Percentiles rank a stretch among this genome's conserved stretches.
Conservation (phyloP, 2,113 vertebrate genomes). For the Maccullochella peelii region DNA sequence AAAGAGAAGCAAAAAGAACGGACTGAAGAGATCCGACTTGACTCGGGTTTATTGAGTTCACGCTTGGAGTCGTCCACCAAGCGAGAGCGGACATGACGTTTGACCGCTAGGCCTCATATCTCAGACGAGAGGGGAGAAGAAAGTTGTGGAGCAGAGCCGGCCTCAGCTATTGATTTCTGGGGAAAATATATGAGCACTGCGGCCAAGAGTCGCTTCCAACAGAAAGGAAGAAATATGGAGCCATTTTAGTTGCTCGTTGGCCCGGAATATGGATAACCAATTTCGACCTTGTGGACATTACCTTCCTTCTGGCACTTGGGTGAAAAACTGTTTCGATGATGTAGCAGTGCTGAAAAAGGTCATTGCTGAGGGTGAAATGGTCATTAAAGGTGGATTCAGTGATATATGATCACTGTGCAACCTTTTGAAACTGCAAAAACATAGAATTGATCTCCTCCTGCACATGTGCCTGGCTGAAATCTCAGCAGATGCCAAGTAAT, state of each 20-base stretch:
- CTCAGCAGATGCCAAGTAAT: neutral
- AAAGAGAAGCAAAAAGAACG: neutral
- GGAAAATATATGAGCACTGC: neutral
- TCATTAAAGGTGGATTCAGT: neutral
- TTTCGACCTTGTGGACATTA: slow-evolving; percentile 19
- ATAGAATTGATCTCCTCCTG: neutral
- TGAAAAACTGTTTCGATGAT: slow-evolving; percentile 9
- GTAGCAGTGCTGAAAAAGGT: slow-evolving; percentile 1
- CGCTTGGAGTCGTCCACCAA: neutral
- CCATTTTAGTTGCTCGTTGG: neutral
- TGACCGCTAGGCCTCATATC: slow-evolving; percentile 26
- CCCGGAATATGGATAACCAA: slow-evolving; percentile 10
- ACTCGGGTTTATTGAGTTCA: slow-evolving; percentile 47
- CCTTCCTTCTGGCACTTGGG: neutral
- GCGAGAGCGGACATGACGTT: slow-evolving; percentile 43
- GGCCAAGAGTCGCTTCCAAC: neutral
- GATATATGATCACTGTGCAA: neutral
- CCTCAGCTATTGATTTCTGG: slow-evolving; percentile 42
- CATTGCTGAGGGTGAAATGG: neutral
- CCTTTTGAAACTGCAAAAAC: neutral
- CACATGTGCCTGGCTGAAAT: neutral
- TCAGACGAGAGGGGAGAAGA: slow-evolving; percentile 2
- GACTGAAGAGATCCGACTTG: slow-evolving; percentile 30
- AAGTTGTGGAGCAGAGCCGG: neutral
- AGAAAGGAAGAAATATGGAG: slow-evolving; percentile 26